Conservation (phyloP, 2,113 vertebrate genomes). For the Gopherus evgoodei region DNA sequence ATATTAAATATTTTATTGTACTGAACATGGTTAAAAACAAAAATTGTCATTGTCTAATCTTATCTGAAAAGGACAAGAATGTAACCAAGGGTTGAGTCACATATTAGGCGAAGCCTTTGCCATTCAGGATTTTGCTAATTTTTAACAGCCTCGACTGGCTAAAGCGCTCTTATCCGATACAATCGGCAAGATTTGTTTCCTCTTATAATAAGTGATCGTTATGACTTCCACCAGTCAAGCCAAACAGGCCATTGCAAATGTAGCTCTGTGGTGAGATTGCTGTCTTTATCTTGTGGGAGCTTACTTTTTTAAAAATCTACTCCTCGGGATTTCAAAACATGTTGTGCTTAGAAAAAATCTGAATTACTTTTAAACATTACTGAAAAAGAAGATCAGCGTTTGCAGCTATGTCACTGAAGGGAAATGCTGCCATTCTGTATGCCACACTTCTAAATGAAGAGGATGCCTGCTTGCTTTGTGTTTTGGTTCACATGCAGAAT, state of each 20-base stretch:
- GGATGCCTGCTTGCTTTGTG: not conserved
- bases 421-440: not conserved
- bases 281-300: not conserved
- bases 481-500: not conserved
- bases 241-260: not conserved
- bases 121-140: not conserved
- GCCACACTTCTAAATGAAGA: not conserved
- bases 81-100: not conserved
- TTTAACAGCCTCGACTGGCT: not conserved
- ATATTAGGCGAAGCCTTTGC: not conserved
- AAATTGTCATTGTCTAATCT: not conserved
- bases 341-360: accelerated
- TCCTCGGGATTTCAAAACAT: not conserved
- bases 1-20: not conserved
- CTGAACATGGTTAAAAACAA: not conserved
- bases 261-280: not conserved
- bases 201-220: not conserved
- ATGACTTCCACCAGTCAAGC: not conserved
- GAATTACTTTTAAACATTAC: not conserved
- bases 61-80: not conserved
- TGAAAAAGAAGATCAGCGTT: not conserved
- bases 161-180: not conserved
- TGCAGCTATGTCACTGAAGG: not conserved
- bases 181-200: not conserved
- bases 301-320: not conserved